Percentiles rank a stretch among this genome's conserved stretches.
phyloP scores from a whole-genome alignment of 2,888 invertebrate genomes.

The Thymelicus sylvestris region DNA sequence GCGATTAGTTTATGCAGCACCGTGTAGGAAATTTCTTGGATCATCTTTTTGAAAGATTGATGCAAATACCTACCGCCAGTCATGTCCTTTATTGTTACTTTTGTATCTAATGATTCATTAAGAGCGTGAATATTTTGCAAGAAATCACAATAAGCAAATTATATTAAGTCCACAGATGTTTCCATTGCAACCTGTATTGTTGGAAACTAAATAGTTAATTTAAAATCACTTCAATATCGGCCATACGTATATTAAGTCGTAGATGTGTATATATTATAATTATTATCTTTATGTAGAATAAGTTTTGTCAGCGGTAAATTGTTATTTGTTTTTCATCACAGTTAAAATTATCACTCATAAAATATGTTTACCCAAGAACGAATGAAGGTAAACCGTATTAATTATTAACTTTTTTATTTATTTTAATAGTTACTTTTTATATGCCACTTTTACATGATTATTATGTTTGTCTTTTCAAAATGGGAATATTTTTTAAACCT shows the following conservation, averaged over 20 bases:
- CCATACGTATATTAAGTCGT: slow-evolving; percentile 9
- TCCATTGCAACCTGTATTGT: slow-evolving; percentile 25
- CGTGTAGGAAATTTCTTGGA: too few relatives aligned
- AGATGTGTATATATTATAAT: not conserved
- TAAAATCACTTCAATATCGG: slow-evolving; percentile 4
- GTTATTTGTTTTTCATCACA: not conserved
- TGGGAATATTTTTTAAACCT: not conserved
- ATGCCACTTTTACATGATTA: too few relatives aligned
- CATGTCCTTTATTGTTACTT: too few relatives aligned
- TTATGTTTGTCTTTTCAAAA: too few relatives aligned
- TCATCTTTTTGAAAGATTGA: too few relatives aligned
- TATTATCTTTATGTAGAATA: not conserved
- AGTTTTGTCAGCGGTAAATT: not conserved
- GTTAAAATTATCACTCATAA: too few relatives aligned
- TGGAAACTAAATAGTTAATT: slow-evolving; percentile 9
- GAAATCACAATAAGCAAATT: not conserved
- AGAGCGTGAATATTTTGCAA: not conserved
- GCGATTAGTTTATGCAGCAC: too few relatives aligned
- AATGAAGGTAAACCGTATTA: too few relatives aligned
- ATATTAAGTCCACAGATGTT: not conserved
- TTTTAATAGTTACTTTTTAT: too few relatives aligned
- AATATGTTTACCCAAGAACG: too few relatives aligned
- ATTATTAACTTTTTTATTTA: too few relatives aligned
- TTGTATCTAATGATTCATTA: not conserved
- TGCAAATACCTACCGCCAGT: too few relatives aligned